phyloP scores from a whole-genome alignment of 2,888 invertebrate genomes.

The Pardosa pseudoannulata region DNA sequence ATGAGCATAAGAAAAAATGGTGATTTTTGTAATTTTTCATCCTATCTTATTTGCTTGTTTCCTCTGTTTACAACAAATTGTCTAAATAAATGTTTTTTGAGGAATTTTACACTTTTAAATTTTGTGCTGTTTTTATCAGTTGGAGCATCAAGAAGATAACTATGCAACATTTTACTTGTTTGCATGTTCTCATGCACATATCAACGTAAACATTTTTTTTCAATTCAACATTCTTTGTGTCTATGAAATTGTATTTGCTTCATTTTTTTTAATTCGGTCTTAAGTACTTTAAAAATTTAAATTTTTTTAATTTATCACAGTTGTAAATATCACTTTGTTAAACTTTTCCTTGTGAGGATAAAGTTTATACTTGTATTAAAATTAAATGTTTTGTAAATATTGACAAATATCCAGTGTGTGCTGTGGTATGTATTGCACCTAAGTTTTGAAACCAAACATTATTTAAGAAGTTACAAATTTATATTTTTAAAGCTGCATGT shows the following conservation, averaged over 20 bases:
- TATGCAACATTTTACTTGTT: neutral
- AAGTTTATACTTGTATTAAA: too few species aligned
- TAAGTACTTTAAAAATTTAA: neutral
- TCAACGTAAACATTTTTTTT: neutral
- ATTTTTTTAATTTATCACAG: neutral
- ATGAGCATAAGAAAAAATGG: slow-evolving; percentile 99
- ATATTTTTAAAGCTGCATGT: neutral
- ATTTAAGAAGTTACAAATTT: neutral
- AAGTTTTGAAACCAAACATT: too few species aligned
- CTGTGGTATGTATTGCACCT: too few species aligned
- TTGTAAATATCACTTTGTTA: neutral
- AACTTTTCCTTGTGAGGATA: too few species aligned
- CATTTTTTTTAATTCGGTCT: neutral
- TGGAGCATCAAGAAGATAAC: neutral
- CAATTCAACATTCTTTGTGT: neutral
- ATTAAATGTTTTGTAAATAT: too few species aligned
- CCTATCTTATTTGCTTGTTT: slow-evolving; percentile 26
- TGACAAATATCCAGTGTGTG: neutral
- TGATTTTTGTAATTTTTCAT: slow-evolving; percentile 77
- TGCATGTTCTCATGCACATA: neutral
- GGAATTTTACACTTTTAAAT: slow-evolving; percentile 66
- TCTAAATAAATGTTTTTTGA: slow-evolving; percentile 58
- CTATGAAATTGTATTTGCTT: neutral
- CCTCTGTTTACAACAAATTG: slow-evolving; percentile 33
- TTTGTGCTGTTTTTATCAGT: neutral